These are phyloP conservation scores for Holocentrus rufus DNA, from an alignment of 2,797 vertebrate species.

Conservation along the genomic window DNA sequence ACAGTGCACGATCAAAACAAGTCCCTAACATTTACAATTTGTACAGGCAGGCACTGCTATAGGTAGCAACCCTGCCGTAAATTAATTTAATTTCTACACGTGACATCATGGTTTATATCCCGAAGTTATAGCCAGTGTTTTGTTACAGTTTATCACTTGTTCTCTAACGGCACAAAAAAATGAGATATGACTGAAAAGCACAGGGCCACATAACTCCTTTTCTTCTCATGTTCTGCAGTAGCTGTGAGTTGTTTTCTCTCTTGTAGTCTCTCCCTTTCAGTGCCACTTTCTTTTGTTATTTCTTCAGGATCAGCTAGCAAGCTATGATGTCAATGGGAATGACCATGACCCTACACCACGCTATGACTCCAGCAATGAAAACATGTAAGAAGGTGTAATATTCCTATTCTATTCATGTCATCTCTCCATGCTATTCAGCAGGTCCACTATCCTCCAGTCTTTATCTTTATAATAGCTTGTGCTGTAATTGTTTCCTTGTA, in stretches of 20 bases:
- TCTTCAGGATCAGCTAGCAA: constrained; percentile 88
- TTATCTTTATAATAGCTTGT: no score
- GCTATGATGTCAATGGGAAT: constrained; percentile 90
- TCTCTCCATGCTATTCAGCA: neutral
- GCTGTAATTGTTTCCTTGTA: no score
- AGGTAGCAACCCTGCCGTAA: no score
- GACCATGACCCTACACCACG: constrained; percentile 91
- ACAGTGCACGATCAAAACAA: neutral
- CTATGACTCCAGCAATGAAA: constrained; percentile 82
- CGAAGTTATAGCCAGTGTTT: constrained; percentile 42
- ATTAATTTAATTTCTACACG: no score
- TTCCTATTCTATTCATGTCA: neutral
- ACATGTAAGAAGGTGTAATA: constrained; percentile 81
- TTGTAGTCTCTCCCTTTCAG: neutral
- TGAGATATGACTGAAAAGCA: constrained; percentile 25
- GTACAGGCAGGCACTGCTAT: no score
- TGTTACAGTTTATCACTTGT: constrained; percentile 48
- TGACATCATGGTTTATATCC: constrained; percentile 38
- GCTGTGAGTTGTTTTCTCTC: constrained; percentile 30
- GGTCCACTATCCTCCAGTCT: neutral
- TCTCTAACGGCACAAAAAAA: constrained; percentile 43
- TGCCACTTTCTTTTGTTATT: neutral
- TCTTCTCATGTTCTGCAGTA: constrained; percentile 10
- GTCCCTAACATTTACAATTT: no score
- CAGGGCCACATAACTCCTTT: neutral